phyloP scores from a whole-genome alignment of 35 echinoderm and acorn worm species.

The Patiria miniata region DNA sequence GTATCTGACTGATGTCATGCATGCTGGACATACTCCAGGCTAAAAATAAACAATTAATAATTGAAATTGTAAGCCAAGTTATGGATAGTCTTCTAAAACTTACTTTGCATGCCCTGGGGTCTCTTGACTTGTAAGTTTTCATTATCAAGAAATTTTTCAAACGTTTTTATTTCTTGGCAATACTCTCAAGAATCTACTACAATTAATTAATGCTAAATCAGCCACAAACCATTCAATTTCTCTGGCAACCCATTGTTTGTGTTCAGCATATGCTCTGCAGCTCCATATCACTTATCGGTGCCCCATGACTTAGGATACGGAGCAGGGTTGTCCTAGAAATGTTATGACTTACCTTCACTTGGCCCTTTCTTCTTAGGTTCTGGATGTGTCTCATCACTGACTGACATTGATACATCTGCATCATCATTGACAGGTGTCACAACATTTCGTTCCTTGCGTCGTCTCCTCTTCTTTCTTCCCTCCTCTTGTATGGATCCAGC shows the following conservation, averaged over 20 bases:
- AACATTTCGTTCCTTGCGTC: not conserved
- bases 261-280: too few relatives aligned
- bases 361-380: slow-evolving; percentile 1
- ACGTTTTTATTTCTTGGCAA: too few relatives aligned
- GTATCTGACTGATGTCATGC: slow-evolving; percentile 29
- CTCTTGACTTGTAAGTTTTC: too few relatives aligned
- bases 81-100: not conserved
- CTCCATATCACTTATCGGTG: too few relatives aligned
- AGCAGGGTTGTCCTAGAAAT: too few relatives aligned
- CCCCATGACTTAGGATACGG: too few relatives aligned
- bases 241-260: too few relatives aligned
- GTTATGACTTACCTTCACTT: not conserved
- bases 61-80: not conserved
- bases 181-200: too few relatives aligned
- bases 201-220: too few relatives aligned
- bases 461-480: not conserved
- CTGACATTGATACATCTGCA: not conserved
- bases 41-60: slow-evolving; percentile 12
- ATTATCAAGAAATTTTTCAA: too few relatives aligned
- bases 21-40: slow-evolving; percentile 79
- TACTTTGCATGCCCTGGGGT: too few relatives aligned
- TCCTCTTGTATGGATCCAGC: not conserved
- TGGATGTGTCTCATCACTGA: not conserved
- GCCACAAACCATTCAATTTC: too few relatives aligned
- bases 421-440: slow-evolving; percentile 6